Base-by-base conservation (phyloP, 2,888 invertebrate genomes). In the Drosophila rubida region DNA sequence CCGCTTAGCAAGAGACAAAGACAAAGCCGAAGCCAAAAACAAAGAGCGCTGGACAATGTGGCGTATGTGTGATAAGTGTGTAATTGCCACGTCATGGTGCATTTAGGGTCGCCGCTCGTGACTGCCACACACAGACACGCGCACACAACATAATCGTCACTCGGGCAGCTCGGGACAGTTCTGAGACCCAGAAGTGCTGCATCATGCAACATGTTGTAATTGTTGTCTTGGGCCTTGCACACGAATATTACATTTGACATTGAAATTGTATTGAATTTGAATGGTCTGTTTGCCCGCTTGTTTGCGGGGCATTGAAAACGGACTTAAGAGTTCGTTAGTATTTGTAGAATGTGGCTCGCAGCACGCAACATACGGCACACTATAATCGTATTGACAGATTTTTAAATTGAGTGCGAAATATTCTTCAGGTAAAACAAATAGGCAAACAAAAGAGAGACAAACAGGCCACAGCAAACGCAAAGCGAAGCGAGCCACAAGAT, bases 391-490 rank as follows among this genome's bases (percentile, higher is more conserved):
- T 80, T 80, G 79, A 85, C 83, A 78, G 58, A 32, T 78, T 54
- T 73, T 75, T 53, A 75, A 68, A 68, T 72, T 79, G 77, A 75
- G 72, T 78, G 78, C 74, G 71, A 77, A 79, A 80, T 78, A 78
- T 86, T 85, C 84, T 82, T 66, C 76, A 41, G 58, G 19, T 60
- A 45, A 46, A 60, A 64, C 60, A 62, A 58, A 57, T 37, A 44
- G 57, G 39, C 49, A 74, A 69, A 73, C 69, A 64, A 63, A 46
- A 39, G 13, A 35, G 45, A 37, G 30, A 16, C 60, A 61, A 50
- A 63, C 45, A 58, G 39, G 30, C 32, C 57, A 49, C 13, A 59
- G 48, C 64, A 57, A 27, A 50, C 39, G 55, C 35, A 22, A 49
- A 49, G 5, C 11, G 8, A 27, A 27, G 9, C 6, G 22, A 25